These are phyloP conservation scores for Ceratina japonica DNA, from an alignment of 1,140 invertebrate genomes.

Conservation along the genomic window DNA sequence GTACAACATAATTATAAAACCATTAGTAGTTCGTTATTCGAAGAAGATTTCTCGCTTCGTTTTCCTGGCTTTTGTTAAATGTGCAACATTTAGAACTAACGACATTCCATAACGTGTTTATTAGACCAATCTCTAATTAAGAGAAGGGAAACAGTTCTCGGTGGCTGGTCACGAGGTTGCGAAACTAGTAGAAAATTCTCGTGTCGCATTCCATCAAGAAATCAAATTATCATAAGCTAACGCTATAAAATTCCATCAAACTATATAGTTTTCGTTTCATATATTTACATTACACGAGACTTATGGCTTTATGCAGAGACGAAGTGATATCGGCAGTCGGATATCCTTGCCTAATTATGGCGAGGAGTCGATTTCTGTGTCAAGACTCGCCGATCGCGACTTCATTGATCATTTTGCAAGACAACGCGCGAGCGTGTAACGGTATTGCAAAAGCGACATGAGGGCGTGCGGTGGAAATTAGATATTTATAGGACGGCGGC, in stretches of 20 bases:
- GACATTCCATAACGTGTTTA: too few relatives aligned
- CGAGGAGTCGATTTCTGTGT: constrained; percentile 26
- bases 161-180: not conserved
- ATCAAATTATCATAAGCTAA: not conserved
- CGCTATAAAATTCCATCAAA: not conserved
- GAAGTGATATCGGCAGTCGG: too few relatives aligned
- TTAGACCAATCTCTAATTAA: not conserved
- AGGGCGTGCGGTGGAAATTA: constrained; percentile 48
- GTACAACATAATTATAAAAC: too few relatives aligned
- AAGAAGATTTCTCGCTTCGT: too few relatives aligned
- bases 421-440: constrained; percentile 37
- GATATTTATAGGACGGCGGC: constrained; percentile 53
- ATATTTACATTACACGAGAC: too few relatives aligned
- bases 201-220: not conserved
- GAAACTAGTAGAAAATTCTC: not conserved
- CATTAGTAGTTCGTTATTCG: too few relatives aligned
- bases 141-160: not conserved
- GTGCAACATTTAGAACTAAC: too few relatives aligned
- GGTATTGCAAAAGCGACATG: constrained; percentile 27
- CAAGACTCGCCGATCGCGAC: constrained; percentile 14
- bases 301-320: not conserved
- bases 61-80: too few relatives aligned
- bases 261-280: too few relatives aligned
- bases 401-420: constrained; percentile 57
- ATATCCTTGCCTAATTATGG: constrained; percentile 25